Conservation (phyloP, 2,113 vertebrate genomes). For the Tupaia chinensis region DNA sequence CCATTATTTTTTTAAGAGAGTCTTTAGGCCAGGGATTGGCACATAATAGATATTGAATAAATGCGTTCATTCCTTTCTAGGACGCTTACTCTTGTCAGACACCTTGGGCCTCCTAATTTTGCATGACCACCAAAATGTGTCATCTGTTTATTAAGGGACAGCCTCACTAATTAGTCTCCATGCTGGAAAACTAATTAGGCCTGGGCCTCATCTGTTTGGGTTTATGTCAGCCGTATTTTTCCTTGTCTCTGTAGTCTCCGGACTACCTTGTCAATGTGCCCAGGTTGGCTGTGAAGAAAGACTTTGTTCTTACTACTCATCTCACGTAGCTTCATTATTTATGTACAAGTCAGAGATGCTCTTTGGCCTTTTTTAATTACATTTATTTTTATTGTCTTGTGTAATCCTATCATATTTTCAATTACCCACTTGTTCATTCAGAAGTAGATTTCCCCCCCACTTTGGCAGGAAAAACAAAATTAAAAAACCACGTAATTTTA, state of each 20-base stretch:
- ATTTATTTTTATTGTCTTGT: constrained; percentile 77
- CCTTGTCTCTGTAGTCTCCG: background rate
- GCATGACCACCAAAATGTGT: background rate
- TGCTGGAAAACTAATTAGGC: constrained; percentile 55
- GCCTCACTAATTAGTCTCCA: background rate
- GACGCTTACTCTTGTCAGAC: background rate
- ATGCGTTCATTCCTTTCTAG: background rate
- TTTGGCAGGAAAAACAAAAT: constrained; percentile 50
- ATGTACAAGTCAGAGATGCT: constrained; percentile 59
- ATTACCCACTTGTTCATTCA: constrained; percentile 68
- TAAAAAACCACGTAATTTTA: constrained; percentile 63
- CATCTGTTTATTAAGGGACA: background rate
- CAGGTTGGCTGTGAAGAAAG: background rate
- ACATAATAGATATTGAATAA: background rate
- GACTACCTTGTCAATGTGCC: background rate
- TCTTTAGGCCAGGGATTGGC: too few relatives aligned
- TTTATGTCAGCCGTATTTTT: background rate
- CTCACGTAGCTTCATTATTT: constrained; percentile 78
- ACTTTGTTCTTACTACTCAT: constrained; percentile 59
- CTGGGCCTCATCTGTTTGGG: constrained; percentile 42
- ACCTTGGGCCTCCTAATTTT: background rate
- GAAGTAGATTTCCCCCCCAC: constrained; percentile 42
- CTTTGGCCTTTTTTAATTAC: constrained; percentile 78
- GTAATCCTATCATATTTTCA: constrained; percentile 73
- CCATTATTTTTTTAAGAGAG: background rate